Conservation (phyloP, 2,797 vertebrate genomes). For the Falco berigora region DNA sequence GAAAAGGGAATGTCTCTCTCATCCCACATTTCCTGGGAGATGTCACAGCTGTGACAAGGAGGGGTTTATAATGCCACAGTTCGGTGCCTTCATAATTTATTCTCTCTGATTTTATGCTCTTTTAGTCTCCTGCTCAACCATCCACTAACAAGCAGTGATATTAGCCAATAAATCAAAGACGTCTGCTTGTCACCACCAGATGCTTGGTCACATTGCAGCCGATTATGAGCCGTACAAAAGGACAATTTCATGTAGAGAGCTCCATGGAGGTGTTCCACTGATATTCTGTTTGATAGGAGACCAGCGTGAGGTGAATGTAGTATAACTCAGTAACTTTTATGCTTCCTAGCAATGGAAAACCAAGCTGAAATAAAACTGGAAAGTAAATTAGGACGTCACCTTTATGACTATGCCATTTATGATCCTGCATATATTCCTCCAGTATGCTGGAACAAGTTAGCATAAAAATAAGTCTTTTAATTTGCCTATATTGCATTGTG, state of each 20-base stretch:
- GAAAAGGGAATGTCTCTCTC: constrained; percentile 72
- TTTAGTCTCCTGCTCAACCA: constrained; percentile 81
- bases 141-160: constrained; percentile 87
- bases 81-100: constrained; percentile 84
- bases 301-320: constrained; percentile 67
- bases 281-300: constrained; percentile 82
- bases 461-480: constrained; percentile 37
- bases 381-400: constrained; percentile 65
- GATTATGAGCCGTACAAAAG: constrained; percentile 82
- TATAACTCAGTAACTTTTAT: constrained; percentile 69
- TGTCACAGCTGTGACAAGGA: constrained; percentile 77
- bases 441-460: neutral
- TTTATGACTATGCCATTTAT: constrained; percentile 43
- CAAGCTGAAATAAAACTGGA: constrained; percentile 63
- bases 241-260: constrained; percentile 80
- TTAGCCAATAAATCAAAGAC: constrained; percentile 91
- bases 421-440: constrained; percentile 11
- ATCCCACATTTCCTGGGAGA: constrained; percentile 74
- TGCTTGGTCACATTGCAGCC: constrained; percentile 84
- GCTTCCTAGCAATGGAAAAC: constrained; percentile 59
- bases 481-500: neutral
- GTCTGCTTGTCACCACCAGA: constrained; percentile 84
- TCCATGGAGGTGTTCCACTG: constrained; percentile 70
- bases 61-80: constrained; percentile 78
- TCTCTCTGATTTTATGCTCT: constrained; percentile 82